Conservation (phyloP, 2,888 invertebrate species). For the Spialia ferax region DNA sequence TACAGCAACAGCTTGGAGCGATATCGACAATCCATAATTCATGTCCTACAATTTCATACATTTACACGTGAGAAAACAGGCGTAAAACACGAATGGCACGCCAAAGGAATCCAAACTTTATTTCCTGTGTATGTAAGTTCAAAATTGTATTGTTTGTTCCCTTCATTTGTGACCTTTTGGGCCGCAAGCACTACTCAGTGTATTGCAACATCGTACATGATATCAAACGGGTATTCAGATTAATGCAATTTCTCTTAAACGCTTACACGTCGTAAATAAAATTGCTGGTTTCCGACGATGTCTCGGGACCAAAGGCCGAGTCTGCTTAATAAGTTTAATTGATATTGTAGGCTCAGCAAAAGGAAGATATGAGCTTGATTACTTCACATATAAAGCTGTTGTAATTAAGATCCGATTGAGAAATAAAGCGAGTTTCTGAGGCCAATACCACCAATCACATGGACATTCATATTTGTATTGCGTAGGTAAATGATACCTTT, state of each 20-base stretch:
- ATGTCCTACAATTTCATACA: slow-evolving; percentile 86
- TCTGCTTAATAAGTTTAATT: slow-evolving; percentile 74
- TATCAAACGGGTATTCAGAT: slow-evolving; percentile 86
- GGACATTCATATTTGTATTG: neutral
- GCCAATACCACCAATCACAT: neutral
- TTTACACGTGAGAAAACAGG: slow-evolving; percentile 60
- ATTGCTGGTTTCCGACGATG: slow-evolving; percentile 77
- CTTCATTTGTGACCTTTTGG: slow-evolving; percentile 58
- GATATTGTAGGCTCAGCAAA: slow-evolving; percentile 61
- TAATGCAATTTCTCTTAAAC: slow-evolving; percentile 87
- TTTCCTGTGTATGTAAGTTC: slow-evolving; percentile 52
- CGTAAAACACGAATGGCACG: slow-evolving; percentile 56
- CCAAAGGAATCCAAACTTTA: slow-evolving; percentile 66
- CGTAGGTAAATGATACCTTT: neutral
- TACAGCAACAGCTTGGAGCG: slow-evolving; percentile 85
- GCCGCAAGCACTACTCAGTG: slow-evolving; percentile 64
- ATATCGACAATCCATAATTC: slow-evolving; percentile 87
- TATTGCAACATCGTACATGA: slow-evolving; percentile 84
- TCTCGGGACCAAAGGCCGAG: slow-evolving; percentile 64
- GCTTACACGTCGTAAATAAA: slow-evolving; percentile 86
- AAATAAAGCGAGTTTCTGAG: slow-evolving; percentile 48
- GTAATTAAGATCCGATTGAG: slow-evolving; percentile 50
- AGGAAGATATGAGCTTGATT: slow-evolving; percentile 55
- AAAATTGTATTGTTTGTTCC: slow-evolving; percentile 52
- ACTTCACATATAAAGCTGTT: slow-evolving; percentile 48